Base-by-base conservation (phyloP, 2,797 vertebrate genomes). In the Coendou prehensilis region DNA sequence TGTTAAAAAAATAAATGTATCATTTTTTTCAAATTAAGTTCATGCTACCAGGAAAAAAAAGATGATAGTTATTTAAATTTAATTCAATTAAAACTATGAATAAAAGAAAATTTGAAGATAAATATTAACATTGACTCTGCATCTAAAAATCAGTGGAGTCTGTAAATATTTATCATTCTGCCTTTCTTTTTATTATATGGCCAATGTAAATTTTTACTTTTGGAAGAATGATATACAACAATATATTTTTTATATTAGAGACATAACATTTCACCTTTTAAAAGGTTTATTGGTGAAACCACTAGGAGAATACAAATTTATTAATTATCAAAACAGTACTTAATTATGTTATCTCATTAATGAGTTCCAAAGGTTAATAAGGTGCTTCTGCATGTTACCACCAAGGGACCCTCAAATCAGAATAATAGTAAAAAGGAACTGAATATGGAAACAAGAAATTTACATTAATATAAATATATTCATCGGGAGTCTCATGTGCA, bases 281-380 rank as follows among this genome's bases (percentile, higher is more conserved):
- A 89, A 97, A 83, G 20, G 7, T 18, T 76, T 88, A 18, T 83
- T 89, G 71, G 67, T 54, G 85, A 92, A 93, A 71, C 47, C 52
- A 89, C 61, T 57, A 79, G 56, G 82, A 94, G 82, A 94, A 95
- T 57, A 96, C 63, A 89, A 56, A 91, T 92, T 88, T 94, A 89
- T 96, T 98, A 98, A 98, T 96, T 97, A 97, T 96, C 63, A 88
- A 95, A 97, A 96, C 79, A 93, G n/a, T 91, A 22, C 41, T 96
- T 97, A 97, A 96, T 97, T 95, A 87, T 95, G 75, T 95, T 92
- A 95, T 56, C 26, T 94, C 83, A 93, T 91, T 97, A 97, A 95
- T 91, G 93, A 97, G 50, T 84, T 97, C 59, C 37, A 67, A 95
- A 98, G 88, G 80, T 96, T 95, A 95, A 94, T 95, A 91, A 94